Evolutionary conservation across 92 coral and sea anemone genomes (phyloP).

Genomic region (Phymanthus crucifer): DNA sequence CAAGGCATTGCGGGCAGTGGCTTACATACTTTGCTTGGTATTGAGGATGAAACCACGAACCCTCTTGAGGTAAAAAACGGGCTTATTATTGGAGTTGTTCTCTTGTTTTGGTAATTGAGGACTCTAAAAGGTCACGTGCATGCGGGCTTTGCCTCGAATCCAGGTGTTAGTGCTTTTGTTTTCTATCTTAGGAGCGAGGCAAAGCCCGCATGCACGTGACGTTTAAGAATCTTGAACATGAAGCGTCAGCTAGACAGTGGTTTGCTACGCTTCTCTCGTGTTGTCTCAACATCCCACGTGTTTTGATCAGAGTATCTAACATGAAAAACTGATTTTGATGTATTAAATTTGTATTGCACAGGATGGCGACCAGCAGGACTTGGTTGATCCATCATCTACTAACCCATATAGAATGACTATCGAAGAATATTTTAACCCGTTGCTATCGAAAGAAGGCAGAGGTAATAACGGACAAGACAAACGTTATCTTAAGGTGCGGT

Average conservation of each 20-base stretch:
- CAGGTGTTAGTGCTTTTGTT: no score
- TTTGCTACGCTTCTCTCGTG: no score
- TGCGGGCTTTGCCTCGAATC: no score
- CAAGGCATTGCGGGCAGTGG: constrained; percentile 76
- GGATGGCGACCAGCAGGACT: constrained; percentile 53
- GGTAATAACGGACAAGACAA: constrained; percentile 34
- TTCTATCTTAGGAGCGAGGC: no score
- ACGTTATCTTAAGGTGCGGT: no score
- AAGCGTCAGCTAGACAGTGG: no score
- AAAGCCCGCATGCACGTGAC: no score
- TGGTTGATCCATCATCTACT: constrained; percentile 57
- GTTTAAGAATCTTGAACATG: no score
- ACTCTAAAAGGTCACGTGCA: no score
- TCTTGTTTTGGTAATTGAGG: background rate
- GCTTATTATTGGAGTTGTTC: background rate
- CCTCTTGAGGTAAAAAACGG: constrained; percentile 64
- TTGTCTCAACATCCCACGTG: background rate
- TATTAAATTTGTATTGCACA: no score
- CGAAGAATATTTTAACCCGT: constrained; percentile 78
- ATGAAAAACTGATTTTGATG: no score
- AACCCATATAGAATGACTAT: constrained; percentile 72
- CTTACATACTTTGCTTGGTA: constrained; percentile 75
- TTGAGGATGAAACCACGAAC: constrained; percentile 78
- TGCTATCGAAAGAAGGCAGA: constrained; percentile 41
- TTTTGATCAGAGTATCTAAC: no score